These are phyloP conservation scores for Eleginops maclovinus DNA, from an alignment of 2,113 vertebrate species.

Conservation along the genomic window DNA sequence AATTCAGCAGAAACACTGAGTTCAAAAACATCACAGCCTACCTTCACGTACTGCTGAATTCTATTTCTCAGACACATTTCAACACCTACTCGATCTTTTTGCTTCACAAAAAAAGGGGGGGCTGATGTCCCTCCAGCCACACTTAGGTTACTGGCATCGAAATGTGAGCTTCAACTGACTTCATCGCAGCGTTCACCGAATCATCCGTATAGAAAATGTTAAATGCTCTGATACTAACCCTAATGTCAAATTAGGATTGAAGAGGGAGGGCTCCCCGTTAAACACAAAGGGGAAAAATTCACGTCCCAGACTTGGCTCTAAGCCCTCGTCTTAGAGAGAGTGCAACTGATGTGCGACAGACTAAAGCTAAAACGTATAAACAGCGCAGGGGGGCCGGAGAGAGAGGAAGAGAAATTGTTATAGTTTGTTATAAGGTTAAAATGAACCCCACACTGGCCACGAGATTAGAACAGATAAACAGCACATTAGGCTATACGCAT, in stretches of 20 bases:
- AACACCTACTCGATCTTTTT: constrained; percentile 55
- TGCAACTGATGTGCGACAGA: constrained; percentile 51
- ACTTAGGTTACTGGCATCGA: constrained; percentile 27
- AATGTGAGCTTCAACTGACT: constrained; percentile 50
- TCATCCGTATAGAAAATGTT: constrained; percentile 27
- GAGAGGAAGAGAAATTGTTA: constrained; percentile 1
- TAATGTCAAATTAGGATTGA: constrained; percentile 36
- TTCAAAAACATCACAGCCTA: constrained; percentile 60
- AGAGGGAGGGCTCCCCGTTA: not conserved
- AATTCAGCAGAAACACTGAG: constrained; percentile 67
- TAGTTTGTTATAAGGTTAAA: constrained; percentile 50
- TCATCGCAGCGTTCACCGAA: constrained; percentile 41
- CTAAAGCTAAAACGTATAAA: constrained; percentile 34
- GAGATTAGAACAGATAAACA: constrained; percentile 67
- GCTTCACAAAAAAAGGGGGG: constrained; percentile 43
- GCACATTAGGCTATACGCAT: constrained; percentile 66
- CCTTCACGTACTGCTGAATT: constrained; percentile 47
- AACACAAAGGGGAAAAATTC: constrained; percentile 16
- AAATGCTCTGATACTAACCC: constrained; percentile 54
- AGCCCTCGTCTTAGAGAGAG: constrained; percentile 32
- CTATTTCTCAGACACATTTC: constrained; percentile 53
- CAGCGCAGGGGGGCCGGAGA: not conserved
- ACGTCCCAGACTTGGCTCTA: constrained; percentile 13
- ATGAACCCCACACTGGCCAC: constrained; percentile 71
- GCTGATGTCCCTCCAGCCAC: constrained; percentile 24